A percentile compares a stretch with the other conserved stretches of the same genome.
Evolutionary conservation across 2,888 invertebrate species (phyloP).

Genomic region (Merodon equestris): DNA sequence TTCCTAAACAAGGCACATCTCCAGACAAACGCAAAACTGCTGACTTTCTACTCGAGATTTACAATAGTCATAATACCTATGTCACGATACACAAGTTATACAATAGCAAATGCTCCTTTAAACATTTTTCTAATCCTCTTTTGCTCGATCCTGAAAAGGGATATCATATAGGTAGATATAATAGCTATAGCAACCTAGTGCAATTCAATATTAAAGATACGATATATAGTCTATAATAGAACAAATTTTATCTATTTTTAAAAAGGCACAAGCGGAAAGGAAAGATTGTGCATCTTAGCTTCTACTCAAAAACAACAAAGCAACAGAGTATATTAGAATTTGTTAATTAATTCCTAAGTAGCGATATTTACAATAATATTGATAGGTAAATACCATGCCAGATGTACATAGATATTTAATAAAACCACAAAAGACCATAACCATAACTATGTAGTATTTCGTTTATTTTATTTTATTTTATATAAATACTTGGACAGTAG

Average conservation of each 20-base stretch:
- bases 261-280: slow-evolving; percentile 19
- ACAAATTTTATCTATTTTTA: slow-evolving; percentile 30
- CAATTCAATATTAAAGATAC: slow-evolving; percentile 46
- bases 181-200: slow-evolving; percentile 36
- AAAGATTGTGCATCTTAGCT: slow-evolving; percentile 25
- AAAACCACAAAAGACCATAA: slow-evolving; percentile 33
- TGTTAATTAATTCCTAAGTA: slow-evolving; percentile 66
- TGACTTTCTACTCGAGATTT: slow-evolving; percentile 52
- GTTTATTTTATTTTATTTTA: slow-evolving; percentile 29
- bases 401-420: not conserved
- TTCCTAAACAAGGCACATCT: slow-evolving; percentile 22
- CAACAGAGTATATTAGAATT: slow-evolving; percentile 54
- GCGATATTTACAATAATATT: slow-evolving; percentile 54
- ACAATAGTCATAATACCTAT: slow-evolving; percentile 39
- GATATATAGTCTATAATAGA: slow-evolving; percentile 6
- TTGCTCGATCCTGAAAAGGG: too few relatives aligned
- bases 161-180: too few relatives aligned
- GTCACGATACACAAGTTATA: too few relatives aligned
- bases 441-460: slow-evolving; percentile 42
- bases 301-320: slow-evolving; percentile 31
- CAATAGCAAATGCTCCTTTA: too few relatives aligned
- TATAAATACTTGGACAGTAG: too few relatives aligned
- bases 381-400: slow-evolving; percentile 10
- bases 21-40: slow-evolving; percentile 45
- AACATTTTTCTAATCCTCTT: too few relatives aligned